Evolutionary conservation across 2,797 vertebrate genomes (phyloP), one percentile per base, ranked within the genome.

Genomic region (Kryptolebias ocellatus): DNA sequence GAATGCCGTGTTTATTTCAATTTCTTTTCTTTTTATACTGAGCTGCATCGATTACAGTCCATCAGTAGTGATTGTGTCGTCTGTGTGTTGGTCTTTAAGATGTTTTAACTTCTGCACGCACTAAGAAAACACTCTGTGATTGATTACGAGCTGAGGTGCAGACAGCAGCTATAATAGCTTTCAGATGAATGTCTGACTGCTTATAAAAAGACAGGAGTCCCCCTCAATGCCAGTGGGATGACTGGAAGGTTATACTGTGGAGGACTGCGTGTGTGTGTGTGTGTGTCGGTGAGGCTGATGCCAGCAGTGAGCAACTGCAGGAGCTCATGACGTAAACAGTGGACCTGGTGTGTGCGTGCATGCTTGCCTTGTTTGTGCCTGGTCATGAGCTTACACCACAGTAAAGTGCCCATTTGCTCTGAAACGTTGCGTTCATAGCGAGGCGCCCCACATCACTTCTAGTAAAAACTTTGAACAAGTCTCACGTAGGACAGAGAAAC

Each of bases 111-210:
- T 57, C 55, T 77, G 52, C 34, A 27, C 68, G 49, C 59, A 34
- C 53, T 1, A 28, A 53, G 42, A 67, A 51, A 64, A 39, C 31
- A 34, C 46, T 44, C 17, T 20, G 79, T 64, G 62, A 64, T 71
- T 60, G 27, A 59, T 82, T 56, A 61, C 27, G 27, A 55, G 64
- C 44, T 0, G n/a, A 66, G 60, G 47, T 34, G 74, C 42, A 60
- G 80, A 79, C 64, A 76, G 78, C 76, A 76, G 84, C 78, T 70
- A 67, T 81, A 80, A 83, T 85, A 74, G 78, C 72, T 77, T 72
- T 70, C 57, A 74, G 83, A 84, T 79, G 53, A 78, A 84, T 80
- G 78, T 60, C 15, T 37, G 31, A 60, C 68, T 53, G 75, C 72
- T 79, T 70, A 58, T 67, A 73, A 74, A 81, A 68, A 70, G 53